Evolutionary conservation across 2,797 vertebrate genomes (phyloP).

Genomic region (Adrianichthys oophorus): DNA sequence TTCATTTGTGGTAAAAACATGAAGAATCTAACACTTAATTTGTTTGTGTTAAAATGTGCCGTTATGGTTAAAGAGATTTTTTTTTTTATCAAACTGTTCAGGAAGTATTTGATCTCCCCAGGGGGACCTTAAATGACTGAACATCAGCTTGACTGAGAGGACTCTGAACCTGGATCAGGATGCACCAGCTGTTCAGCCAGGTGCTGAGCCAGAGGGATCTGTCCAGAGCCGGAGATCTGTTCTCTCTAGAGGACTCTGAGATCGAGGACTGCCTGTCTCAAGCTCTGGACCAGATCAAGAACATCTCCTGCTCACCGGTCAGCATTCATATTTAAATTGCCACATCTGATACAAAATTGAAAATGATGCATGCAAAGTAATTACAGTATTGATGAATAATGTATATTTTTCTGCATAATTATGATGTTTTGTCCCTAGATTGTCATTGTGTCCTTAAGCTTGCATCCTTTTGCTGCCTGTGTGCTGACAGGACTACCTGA

Average conservation of each 20-base stretch:
- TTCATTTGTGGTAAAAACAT: no score
- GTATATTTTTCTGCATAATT: conserved; percentile 34
- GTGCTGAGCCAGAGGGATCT: conserved; percentile 93
- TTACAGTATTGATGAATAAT: conserved; percentile 30
- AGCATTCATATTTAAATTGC: conserved; percentile 53
- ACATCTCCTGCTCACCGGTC: conserved; percentile 90
- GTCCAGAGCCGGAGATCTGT: conserved; percentile 92
- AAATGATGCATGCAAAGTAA: conserved; percentile 1
- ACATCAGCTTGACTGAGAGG: conserved; percentile 18
- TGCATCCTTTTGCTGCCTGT: conserved; percentile 25
- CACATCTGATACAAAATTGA: background rate
- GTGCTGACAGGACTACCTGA: conserved; percentile 89
- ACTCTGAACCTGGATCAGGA: conserved; percentile 56
- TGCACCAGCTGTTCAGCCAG: conserved; percentile 92
- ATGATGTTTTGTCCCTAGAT: conserved; percentile 29
- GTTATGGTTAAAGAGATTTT: background rate
- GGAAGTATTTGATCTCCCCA: conserved; percentile 10
- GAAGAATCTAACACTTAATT: background rate
- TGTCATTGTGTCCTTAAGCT: conserved; percentile 18
- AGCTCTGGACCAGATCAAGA: conserved; percentile 92
- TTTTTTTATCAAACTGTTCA: conserved; percentile 23
- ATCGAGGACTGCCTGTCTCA: conserved; percentile 91
- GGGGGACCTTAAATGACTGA: conserved; percentile 19
- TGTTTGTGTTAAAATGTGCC: background rate
- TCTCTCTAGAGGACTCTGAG: conserved; percentile 90